Base-by-base conservation (phyloP, 2,888 invertebrate genomes). In the Tubulanus polymorphus region DNA sequence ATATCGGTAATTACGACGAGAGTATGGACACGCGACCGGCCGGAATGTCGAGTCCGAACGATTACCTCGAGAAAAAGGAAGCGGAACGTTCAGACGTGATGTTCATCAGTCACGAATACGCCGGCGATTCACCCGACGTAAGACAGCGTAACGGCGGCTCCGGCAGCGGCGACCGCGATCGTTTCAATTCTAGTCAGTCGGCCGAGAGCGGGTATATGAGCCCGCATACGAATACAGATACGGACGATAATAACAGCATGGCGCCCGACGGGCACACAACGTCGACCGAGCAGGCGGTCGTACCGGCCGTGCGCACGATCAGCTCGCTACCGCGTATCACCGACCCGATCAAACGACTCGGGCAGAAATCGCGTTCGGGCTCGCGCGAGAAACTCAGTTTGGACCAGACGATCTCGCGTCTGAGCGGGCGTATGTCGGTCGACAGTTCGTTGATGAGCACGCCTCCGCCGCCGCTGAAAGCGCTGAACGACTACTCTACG, bases 211-310 rank as follows among this genome's bases (percentile, higher is more conserved):
- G 41, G 20, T 41, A 41, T 23, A 18, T 41, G 20, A 41, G 41
- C 23, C 41, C 41, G 41, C 41, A 41, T 18, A 41, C 41, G 15
- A 41, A 41, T 41, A 41, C 41, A 23, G 41, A 41, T 15, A 41
- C 41, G 5, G 41, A 41, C 15, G 41, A 41, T 23, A n/a, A n/a
- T n/a, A 41, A 41, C 41, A 41, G 41, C 41, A 41, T 23, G 15
- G 41, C 23, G 5, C 41, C 18, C 15, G 41, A 41, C 6, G 18
- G 20, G 6, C 41, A 41, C 3, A n/a, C n/a, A n/a, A n/a, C n/a
- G n/a, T n/a, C n/a, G n/a, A n/a, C n/a, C n/a, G n/a, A n/a, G n/a
- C n/a, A n/a, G n/a, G n/a, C n/a, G n/a, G n/a, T n/a, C n/a, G n/a
- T n/a, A n/a, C 5, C 41, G 3, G 41, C 41, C 23, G 41, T 41